Percentiles rank a stretch among this genome's conserved stretches.
Conservation (phyloP, 2,113 vertebrate species). For the Zeus faber region DNA sequence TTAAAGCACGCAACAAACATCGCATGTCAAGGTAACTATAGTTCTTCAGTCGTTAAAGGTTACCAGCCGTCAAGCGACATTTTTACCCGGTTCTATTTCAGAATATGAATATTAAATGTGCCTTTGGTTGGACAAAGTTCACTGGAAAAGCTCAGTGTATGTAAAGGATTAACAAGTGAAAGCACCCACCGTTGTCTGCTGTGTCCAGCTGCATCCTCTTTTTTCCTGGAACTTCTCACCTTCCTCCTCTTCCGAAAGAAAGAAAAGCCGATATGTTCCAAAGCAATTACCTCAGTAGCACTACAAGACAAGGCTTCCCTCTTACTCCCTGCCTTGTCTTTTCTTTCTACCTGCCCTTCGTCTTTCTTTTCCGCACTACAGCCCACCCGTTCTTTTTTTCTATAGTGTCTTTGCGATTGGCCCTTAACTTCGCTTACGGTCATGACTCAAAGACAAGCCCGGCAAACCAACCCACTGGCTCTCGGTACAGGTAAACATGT, state of each 20-base stretch:
- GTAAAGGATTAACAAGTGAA: no score
- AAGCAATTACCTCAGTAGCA: slow-evolving; percentile 4
- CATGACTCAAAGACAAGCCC: slow-evolving; percentile 29
- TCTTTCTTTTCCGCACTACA: slow-evolving; percentile 4
- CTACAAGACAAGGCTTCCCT: neutral
- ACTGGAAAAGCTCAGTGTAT: no score
- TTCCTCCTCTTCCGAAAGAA: neutral
- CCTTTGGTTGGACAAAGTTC: no score
- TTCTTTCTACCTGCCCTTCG: neutral
- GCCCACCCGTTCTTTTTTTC: slow-evolving; percentile 2
- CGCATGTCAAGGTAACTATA: no score
- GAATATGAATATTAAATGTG: no score
- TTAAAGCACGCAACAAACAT: no score
- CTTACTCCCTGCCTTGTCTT: no score
- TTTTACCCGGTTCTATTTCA: no score
- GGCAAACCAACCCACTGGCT: slow-evolving; percentile 23
- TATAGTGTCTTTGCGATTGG: neutral
- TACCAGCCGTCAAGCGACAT: no score
- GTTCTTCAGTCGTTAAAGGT: no score
- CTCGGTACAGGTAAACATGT: slow-evolving; percentile 15
- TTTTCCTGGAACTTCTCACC: neutral
- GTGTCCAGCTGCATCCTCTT: slow-evolving; percentile 16
- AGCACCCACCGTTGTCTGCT: no score
- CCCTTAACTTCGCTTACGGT: neutral
- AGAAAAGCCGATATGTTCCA: slow-evolving; percentile 11